phyloP scores from a whole-genome alignment of 2,888 invertebrate species.

The Drosophila tanythrix region DNA sequence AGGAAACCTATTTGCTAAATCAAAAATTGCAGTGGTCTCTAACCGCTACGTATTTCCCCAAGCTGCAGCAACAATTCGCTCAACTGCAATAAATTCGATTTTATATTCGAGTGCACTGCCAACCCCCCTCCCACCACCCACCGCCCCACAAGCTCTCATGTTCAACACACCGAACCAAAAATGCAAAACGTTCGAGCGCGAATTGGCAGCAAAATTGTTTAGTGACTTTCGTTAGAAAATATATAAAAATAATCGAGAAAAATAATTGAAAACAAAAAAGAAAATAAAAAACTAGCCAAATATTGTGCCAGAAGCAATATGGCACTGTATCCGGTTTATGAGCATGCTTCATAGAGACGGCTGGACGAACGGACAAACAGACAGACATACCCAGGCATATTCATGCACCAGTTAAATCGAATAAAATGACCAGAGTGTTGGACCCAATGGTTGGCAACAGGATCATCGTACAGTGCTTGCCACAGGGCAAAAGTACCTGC shows the following conservation, averaged over 20 bases:
- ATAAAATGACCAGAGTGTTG: constrained; percentile 31
- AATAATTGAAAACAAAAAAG: constrained; percentile 35
- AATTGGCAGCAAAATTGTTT: constrained; percentile 62
- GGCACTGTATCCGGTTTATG: constrained; percentile 34
- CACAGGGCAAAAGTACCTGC: constrained; percentile 42
- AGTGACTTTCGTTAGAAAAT: constrained; percentile 52
- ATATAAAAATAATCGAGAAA: constrained; percentile 14
- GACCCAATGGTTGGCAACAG: constrained; percentile 9
- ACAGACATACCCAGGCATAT: neutral
- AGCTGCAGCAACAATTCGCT: constrained; percentile 23
- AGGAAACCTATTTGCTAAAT: constrained; percentile 62
- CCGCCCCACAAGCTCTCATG: neutral
- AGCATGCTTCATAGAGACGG: constrained; percentile 1
- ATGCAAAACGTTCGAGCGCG: constrained; percentile 54
- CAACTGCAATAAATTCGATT: constrained; percentile 69
- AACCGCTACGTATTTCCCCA: neutral
- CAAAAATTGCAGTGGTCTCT: constrained; percentile 61
- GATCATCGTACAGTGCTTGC: neutral
- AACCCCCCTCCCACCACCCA: neutral
- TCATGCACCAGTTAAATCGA: constrained; percentile 14
- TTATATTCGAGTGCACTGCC: constrained; percentile 53
- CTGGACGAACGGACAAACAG: neutral
- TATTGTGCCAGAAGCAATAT: constrained; percentile 62
- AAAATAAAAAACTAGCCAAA: constrained; percentile 35
- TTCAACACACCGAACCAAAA: constrained; percentile 18